These are phyloP conservation scores for Aricia agestis DNA, from an alignment of 1,140 invertebrate genomes.

Conservation along the genomic window DNA sequence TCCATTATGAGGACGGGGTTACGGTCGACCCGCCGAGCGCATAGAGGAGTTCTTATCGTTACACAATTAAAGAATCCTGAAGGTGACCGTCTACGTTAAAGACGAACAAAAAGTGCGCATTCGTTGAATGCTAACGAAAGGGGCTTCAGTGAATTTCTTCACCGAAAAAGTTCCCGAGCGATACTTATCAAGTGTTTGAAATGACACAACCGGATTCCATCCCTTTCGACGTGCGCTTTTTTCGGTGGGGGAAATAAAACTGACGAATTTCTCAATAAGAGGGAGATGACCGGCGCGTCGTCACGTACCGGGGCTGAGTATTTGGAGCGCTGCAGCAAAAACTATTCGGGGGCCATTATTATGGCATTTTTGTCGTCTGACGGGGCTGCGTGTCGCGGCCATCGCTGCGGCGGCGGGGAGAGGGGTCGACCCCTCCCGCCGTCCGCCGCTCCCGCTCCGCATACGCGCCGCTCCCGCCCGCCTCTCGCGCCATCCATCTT, in stretches of 20 bases:
- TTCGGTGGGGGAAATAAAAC: conserved; percentile 64
- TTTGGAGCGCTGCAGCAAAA: conserved; percentile 75
- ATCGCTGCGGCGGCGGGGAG: conserved; percentile 47
- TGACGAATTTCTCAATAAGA: conserved; percentile 77
- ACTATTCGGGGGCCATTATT: conserved; percentile 73
- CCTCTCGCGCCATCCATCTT: conserved; percentile 63
- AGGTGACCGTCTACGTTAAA: conserved; percentile 66
- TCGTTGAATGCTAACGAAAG: conserved; percentile 65
- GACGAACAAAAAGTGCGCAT: conserved; percentile 59
- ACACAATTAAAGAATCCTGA: conserved; percentile 66
- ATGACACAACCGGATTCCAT: conserved; percentile 75
- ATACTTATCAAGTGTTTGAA: conserved; percentile 77
- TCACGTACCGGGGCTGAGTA: conserved; percentile 66
- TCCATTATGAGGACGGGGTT: conserved; percentile 20
- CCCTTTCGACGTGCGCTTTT: conserved; percentile 58
- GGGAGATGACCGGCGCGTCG: conserved; percentile 67
- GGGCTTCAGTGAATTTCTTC: conserved; percentile 64
- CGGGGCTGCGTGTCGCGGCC: conserved; percentile 67
- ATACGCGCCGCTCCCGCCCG: conserved; percentile 32
- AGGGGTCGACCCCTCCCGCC: conserved; percentile 30
- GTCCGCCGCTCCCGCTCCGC: conserved; percentile 33
- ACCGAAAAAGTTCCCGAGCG: conserved; percentile 61
- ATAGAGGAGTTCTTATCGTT: conserved; percentile 64
- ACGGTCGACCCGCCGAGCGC: conserved; percentile 34
- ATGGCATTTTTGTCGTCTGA: conserved; percentile 76